Evolutionary conservation across 2,797 vertebrate species (phyloP).

Genomic region (Bryconaethiops microstoma): DNA sequence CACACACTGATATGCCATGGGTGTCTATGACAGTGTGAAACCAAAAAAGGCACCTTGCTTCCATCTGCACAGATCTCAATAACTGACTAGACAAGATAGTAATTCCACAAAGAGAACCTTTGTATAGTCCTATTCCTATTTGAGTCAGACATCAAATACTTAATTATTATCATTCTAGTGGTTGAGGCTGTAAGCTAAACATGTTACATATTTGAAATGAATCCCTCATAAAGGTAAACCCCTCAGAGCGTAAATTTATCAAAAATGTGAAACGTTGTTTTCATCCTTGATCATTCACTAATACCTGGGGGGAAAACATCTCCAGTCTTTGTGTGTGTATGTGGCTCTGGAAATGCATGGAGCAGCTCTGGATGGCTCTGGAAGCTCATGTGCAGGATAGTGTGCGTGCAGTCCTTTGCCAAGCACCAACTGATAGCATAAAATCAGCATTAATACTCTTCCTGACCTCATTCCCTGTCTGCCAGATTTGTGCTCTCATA

Average conservation of each 20-base stretch:
- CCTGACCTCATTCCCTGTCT: constrained; percentile 44
- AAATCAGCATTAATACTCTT: constrained; percentile 49
- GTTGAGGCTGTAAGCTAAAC: background rate
- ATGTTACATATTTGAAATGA: too few relatives aligned
- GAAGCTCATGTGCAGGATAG: constrained; percentile 26
- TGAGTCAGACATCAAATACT: background rate
- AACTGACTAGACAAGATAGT: background rate
- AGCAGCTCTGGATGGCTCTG: constrained; percentile 1
- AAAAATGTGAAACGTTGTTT: constrained; percentile 17
- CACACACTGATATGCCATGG: background rate
- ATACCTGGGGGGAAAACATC: constrained; percentile 47
- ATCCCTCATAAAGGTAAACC: constrained; percentile 47
- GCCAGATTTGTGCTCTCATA: constrained; percentile 26
- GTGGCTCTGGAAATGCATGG: background rate
- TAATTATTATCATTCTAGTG: background rate
- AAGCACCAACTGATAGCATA: constrained; percentile 47
- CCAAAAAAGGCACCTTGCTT: background rate
- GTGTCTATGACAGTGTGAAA: background rate
- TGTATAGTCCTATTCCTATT: background rate
- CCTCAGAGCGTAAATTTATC: constrained; percentile 38
- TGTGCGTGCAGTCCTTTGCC: constrained; percentile 31
- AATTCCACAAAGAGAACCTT: constrained; percentile 15
- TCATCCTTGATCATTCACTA: constrained; percentile 40
- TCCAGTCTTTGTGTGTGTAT: constrained; percentile 38
- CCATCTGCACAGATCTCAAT: background rate